Evolutionary conservation across 2,113 vertebrate genomes (phyloP), one percentile per base, ranked within the genome.

Genomic region (Empidonax traillii): DNA sequence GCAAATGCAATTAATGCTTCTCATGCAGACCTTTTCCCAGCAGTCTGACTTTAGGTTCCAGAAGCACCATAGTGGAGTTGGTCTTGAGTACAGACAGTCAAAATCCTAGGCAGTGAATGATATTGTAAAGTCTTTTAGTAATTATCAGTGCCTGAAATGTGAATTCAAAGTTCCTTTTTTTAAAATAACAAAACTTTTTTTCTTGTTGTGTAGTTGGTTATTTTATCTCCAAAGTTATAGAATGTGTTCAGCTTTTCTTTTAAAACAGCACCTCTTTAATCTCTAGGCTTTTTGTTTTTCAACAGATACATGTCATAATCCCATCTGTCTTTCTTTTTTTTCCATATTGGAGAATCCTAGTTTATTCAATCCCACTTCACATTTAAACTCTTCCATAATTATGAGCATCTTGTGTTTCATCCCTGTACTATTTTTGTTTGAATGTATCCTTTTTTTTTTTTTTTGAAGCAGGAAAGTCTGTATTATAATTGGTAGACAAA

Each of bases 31-130:
- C 27, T 80, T 56, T 56, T n/a, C 35, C 23, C 55, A 71, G 65
- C 9, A 83, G 58, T 27, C 46, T 85, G 89, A 83, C 65, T 51
- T 12, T 43, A 72, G 44, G 56, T 71, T 82, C 18, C n/a, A 75
- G 37, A 0, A 0, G 33, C 9, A 72, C 24, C 21, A 17, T 52
- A 41, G 8, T 8, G 3, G 58, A 79, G 56, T 12, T 46, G 44
- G 44, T 62, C 30, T 63, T 62, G 39, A 87, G 43, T 21, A 51
- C 17, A 76, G 58, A 41, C 39, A 82, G 33, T 1, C 6, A 75
- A 72, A 90, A 66, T 17, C 46, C 28, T 44, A 51, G 22, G 8
- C 53, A 10, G 3, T 2, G 10, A 35, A 90, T 55, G 25, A 85
- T 20, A 8, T 39, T 91, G 39, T 30, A 62, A 41, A 61, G 31